Base-by-base conservation (phyloP, 2,888 invertebrate genomes). In the Baccha elongata region DNA sequence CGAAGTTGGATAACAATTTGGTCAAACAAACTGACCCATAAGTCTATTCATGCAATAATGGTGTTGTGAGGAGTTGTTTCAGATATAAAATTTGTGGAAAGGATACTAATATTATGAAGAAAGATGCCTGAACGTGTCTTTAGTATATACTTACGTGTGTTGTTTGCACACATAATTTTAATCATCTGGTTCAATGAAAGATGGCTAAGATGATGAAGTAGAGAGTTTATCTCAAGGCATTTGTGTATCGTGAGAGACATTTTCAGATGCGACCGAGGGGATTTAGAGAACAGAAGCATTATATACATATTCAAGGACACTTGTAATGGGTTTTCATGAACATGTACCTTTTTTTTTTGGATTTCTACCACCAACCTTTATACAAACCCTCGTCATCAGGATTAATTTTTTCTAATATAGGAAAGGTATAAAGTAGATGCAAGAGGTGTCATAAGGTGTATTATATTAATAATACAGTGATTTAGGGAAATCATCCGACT, bases 281-380 rank as follows among this genome's bases (percentile, higher is more conserved):
- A 65, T 71, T n/a, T 69, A 71, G 52, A 52, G 53, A 72, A 65
- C 58, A 65, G 65, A 78, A 58, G 58, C 78, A 46, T 48, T 67
- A 79, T n/a, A n/a, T 60, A 67, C 52, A 79, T 72, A 67, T 72
- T 79, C 78, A n/a, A n/a, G 78, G 78, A 62, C 78, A 67, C 52
- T 79, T 71, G 26, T 79, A 69, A 79, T 73, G 53, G 67, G 67
- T 79, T 79, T 79, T 53, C 72, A 48, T 78, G 76, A 60, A 67
- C 40, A 71, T 76, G 69, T 75, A 21, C 48, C 17, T 69, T 68
- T 48, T 32, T 46, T 37, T 74, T 52, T 55, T n/a, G n/a, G n/a
- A n/a, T n/a, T 35, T 29, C 26, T 21, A 72, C 21, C 26, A 44
- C 29, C 60, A 37, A 17, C 53, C 13, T 29, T 19, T 7, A 40